Evolutionary conservation across 1,140 invertebrate species (phyloP), one percentile per base, ranked within the genome.

Genomic region (Pogonomyrmex barbatus): DNA sequence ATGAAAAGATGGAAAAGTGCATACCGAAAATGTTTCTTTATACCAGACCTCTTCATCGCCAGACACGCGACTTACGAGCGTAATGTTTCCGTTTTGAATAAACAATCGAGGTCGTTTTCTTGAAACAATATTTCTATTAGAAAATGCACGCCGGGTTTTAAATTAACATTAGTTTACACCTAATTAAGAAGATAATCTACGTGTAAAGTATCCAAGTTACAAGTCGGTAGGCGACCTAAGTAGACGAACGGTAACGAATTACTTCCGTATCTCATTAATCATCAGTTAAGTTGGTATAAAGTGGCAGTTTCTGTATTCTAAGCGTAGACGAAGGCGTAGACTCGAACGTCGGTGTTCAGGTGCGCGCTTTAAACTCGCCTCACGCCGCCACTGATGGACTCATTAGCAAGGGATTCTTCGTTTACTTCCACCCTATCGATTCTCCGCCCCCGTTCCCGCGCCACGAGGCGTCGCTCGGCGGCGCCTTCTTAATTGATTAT

Each of bases 361-460:
- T 83, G 54, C 17, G 33, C 54, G 54, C 54, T 83, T 83, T 60
- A 73, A 87, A 87, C 82, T 12, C 73, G 47, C 36, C 73, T 85
- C 86, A 65, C 54, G 56, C n/a, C 9, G 45, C n/a, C 81, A 3
- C 70, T 84, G 82, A 85, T 67, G 71, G 65, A 78, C 63, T 78
- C 82, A 76, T 87, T 87, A 87, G 70, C 82, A 54, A 54, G 47
- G 56, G 86, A 85, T 87, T 87, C 86, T 78, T 85, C 73, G 82
- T 73, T 68, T 47, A 67, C 63, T 76, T 68, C 70, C 71, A 62
- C 42, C 45, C 78, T 87, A 65, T 77, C 62, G 82, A 33, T 47
- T 68, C n/a, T 30, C 39, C 47, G 30, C 24, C 14, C 42, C 39
- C 45, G 4, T n/a, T 52, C 39, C 45, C 30, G 39, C 45, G 4